These are phyloP conservation scores for Chondrilla cf. caribensis DNA, from an alignment of 37 sponge, comb jelly and placozoan species.

Conservation along the genomic window DNA sequence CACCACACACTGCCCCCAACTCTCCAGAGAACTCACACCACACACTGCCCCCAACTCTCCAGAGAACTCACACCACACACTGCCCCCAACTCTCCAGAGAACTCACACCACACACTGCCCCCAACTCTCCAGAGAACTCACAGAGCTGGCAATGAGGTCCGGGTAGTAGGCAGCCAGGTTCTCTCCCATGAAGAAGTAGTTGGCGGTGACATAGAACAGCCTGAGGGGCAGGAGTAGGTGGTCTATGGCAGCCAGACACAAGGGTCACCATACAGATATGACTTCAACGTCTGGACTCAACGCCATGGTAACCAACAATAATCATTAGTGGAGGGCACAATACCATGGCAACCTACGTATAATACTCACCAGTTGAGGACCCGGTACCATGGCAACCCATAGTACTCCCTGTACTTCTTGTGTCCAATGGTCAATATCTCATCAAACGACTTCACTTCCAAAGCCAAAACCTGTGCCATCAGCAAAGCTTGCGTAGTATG, in stretches of 20 bases:
- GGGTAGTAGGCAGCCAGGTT: constrained; percentile 71
- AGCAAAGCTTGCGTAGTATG: not conserved
- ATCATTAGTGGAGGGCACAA: not conserved
- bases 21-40: too few relatives aligned
- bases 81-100: not conserved
- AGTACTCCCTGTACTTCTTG: constrained; percentile 82
- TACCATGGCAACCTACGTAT: constrained; percentile 72
- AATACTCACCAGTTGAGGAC: constrained; percentile 80
- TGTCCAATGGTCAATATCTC: constrained; percentile 93
- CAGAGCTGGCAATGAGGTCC: constrained; percentile 28
- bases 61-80: too few relatives aligned
- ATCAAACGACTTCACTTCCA: constrained; percentile 87
- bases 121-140: not conserved
- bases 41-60: too few relatives aligned
- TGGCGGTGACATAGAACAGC: constrained; percentile 75
- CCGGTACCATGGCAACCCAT: constrained; percentile 78
- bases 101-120: too few relatives aligned
- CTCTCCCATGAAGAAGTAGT: constrained; percentile 76
- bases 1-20: too few relatives aligned
- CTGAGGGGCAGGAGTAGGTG: constrained; percentile 38
- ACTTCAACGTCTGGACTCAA: too few relatives aligned
- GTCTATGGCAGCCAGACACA: too few relatives aligned
- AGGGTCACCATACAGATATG: too few relatives aligned
- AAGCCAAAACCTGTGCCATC: constrained; percentile 36
- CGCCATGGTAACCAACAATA: too few relatives aligned